Percentiles rank a stretch among this genome's conserved stretches.
Conservation (phyloP, 2,888 invertebrate species). For the Malacosoma neustria region DNA sequence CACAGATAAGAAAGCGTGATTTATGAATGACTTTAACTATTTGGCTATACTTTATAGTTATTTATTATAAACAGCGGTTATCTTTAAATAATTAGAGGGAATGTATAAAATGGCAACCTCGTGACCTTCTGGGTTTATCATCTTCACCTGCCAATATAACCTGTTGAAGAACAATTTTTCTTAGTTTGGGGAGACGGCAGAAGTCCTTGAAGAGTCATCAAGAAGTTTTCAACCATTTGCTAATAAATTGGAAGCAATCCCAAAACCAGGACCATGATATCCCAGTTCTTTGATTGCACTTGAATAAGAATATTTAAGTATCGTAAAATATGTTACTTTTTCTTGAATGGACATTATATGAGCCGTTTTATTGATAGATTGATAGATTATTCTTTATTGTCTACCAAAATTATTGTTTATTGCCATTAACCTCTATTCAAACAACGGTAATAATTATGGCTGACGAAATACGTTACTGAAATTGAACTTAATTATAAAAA, state of each 20-base stretch:
- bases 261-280: no score
- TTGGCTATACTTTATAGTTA: constrained; percentile 24
- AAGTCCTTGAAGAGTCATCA: no score
- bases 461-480: no score
- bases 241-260: no score
- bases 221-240: no score
- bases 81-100: neutral
- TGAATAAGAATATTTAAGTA: neutral
- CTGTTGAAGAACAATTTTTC: no score
- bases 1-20: constrained; percentile 32
- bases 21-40: constrained; percentile 27
- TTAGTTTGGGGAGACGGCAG: no score
- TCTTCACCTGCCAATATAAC: no score
- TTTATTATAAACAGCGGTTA: constrained; percentile 19
- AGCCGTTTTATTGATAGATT: neutral
- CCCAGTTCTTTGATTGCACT: neutral
- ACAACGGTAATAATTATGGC: neutral
- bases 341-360: no score
- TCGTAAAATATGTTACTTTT: neutral
- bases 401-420: neutral
- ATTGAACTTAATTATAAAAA: no score
- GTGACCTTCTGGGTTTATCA: no score
- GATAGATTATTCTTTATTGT: neutral
- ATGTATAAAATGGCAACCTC: neutral
- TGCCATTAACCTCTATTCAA: neutral